These are phyloP conservation scores for Drosophila mayri DNA, from an alignment of 1,140 invertebrate genomes.

Conservation along the genomic window DNA sequence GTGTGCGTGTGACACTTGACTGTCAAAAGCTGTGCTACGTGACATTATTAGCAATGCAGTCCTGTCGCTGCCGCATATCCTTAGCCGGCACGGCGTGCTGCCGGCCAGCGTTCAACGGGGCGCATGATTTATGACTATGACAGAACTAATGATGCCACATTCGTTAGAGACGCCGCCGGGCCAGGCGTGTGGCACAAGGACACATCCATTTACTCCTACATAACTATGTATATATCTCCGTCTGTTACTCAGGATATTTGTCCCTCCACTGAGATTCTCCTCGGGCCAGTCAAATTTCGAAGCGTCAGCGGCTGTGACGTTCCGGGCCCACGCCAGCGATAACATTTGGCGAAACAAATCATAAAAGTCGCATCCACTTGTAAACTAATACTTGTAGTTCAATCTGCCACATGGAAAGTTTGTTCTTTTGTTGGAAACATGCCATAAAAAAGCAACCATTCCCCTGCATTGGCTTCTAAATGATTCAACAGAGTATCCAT, in stretches of 20 bases:
- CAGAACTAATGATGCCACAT: constrained; percentile 75
- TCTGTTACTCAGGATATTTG: not conserved
- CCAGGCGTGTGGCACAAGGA: constrained; percentile 30
- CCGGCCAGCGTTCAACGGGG: constrained; percentile 35
- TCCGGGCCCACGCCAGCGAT: constrained; percentile 2
- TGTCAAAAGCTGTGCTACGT: constrained; percentile 77
- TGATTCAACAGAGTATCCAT: constrained; percentile 57
- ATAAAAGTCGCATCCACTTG: constrained; percentile 21
- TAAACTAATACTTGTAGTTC: constrained; percentile 37
- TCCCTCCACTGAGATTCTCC: not conserved
- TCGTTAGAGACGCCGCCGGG: constrained; percentile 37
- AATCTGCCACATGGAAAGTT: constrained; percentile 40
- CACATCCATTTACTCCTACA: constrained; percentile 12
- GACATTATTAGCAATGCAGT: constrained; percentile 78
- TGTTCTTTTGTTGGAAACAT: constrained; percentile 39
- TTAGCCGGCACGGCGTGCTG: constrained; percentile 35
- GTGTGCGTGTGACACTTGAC: constrained; percentile 63
- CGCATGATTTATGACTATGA: constrained; percentile 73
- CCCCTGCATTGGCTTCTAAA: constrained; percentile 27
- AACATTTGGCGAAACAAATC: constrained; percentile 29
- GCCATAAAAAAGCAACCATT: constrained; percentile 39
- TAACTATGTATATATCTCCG: constrained; percentile 5
- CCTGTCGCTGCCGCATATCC: constrained; percentile 40
- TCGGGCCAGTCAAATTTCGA: constrained; percentile 2
- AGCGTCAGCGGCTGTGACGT: constrained; percentile 35